Evolutionary conservation across 2,797 vertebrate species (phyloP), one percentile per base, ranked within the genome.

Genomic region (Gambusia yucatana): DNA sequence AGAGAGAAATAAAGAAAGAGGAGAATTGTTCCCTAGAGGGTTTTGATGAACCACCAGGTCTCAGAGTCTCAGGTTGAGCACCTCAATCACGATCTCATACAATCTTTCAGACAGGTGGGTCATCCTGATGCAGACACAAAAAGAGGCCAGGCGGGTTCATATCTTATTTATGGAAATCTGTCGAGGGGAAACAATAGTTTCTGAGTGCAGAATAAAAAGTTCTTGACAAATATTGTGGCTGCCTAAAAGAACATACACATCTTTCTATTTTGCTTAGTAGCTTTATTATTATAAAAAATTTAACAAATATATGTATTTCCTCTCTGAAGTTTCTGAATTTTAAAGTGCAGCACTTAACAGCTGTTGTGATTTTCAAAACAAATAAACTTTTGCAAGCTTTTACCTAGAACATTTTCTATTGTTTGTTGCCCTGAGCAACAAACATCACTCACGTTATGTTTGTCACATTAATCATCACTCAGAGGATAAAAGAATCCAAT

Each of bases 31-130:
- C 73, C 84, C 89, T 70, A 16, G 48, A 67, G 90, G 81, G 82
- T 88, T 86, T 87, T 81, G 67, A 81, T 81, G 78, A 89, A 89
- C 84, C 81, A 61, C 72, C 77, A 90, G 88, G 86, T 43, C 48
- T 52, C 20, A 52, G 46, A 77, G 79, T 77, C 81, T 48, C 1
- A 70, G 39, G 28, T 65, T 80, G 87, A 83, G 79, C 72, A 84
- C 80, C 77, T 82, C 77, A 72, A 86, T 87, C 82, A 65, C 14
- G 75, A 82, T 77, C 75, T 85, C 55, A 78, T 72, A 80, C 79
- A 75, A 77, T 83, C 79, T 79, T 83, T 77, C 69, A 76, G 83
- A 82, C 77, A 70, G 84, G 80, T 85, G 28, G 77, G 87, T 86
- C 78, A 70, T 79, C 80, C 84, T 73, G 61, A 65, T 85, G 72